A percentile compares a stretch with the other conserved stretches of the same genome.
Evolutionary conservation across 2,797 vertebrate species (phyloP).

Genomic region (Micropoecilia bifurca): DNA sequence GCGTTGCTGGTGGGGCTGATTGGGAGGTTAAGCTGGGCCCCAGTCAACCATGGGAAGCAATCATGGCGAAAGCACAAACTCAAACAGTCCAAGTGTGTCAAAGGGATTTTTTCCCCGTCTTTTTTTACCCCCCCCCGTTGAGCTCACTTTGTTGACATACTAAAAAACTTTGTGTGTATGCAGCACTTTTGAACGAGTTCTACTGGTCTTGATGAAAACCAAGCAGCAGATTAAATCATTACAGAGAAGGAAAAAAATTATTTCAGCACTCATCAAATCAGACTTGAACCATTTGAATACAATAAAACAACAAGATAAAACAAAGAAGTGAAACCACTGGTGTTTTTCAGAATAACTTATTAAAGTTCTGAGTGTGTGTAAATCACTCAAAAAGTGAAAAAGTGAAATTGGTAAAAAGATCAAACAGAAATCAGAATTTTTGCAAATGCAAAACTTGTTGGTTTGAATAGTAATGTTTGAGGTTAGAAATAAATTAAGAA

Average conservation of each 20-base stretch:
- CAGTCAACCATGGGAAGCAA: slow-evolving; percentile 67
- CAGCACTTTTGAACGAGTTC: slow-evolving; percentile 33
- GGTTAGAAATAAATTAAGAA: not conserved
- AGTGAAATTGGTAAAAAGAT: not conserved
- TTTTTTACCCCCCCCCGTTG: slow-evolving; percentile 41
- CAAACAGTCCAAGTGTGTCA: slow-evolving; percentile 72
- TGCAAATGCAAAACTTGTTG: not conserved
- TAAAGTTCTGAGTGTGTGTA: not conserved
- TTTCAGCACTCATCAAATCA: slow-evolving; percentile 10
- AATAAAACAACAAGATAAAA: not conserved
- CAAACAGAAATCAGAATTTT: not conserved
- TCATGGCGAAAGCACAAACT: slow-evolving; percentile 72
- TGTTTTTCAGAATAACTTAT: not conserved
- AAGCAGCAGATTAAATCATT: slow-evolving; percentile 34
- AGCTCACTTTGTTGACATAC: slow-evolving; percentile 51
- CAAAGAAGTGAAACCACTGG: not conserved
- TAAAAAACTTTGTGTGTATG: slow-evolving; percentile 35
- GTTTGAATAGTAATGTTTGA: not conserved
- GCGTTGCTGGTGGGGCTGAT: slow-evolving; percentile 37
- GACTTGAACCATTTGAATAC: not conserved
- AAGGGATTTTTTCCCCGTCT: slow-evolving; percentile 61
- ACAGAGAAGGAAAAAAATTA: not conserved
- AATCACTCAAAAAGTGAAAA: not conserved
- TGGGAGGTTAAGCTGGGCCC: slow-evolving; percentile 63
- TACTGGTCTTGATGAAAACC: slow-evolving; percentile 25